Conservation (phyloP, 2,888 invertebrate species). For the Apotomis betuletana region DNA sequence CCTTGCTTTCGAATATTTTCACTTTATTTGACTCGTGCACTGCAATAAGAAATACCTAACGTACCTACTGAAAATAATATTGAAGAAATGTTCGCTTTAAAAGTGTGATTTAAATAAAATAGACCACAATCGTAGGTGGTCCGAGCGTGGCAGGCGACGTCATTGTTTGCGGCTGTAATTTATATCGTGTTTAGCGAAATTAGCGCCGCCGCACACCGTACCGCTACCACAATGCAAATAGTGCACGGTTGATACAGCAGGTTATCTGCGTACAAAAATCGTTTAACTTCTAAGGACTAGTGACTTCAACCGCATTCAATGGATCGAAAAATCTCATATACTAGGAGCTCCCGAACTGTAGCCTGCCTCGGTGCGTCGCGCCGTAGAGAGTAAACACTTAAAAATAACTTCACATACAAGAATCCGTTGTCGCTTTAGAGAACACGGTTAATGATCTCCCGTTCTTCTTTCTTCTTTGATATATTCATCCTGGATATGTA, state of each 20-base stretch:
- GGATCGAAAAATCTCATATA: too few species aligned
- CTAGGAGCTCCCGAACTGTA: too few species aligned
- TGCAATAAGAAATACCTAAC: background rate
- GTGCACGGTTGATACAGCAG: background rate
- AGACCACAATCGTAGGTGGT: conserved; percentile 33
- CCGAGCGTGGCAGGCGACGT: conserved; percentile 52
- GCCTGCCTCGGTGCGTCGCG: too few species aligned
- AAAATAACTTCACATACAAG: too few species aligned
- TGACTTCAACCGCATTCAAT: too few species aligned
- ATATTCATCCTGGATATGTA: too few species aligned
- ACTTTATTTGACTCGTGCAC: background rate
- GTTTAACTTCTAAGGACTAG: background rate
- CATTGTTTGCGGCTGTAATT: conserved; percentile 77
- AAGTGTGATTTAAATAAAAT: conserved; percentile 25
- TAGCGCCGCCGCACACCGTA: conserved; percentile 59
- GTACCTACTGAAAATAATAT: background rate
- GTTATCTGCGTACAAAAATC: background rate
- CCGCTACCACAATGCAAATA: conserved; percentile 11
- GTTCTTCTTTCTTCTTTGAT: too few species aligned
- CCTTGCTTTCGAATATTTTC: background rate
- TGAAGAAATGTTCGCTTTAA: conserved; percentile 1
- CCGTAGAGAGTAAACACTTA: too few species aligned
- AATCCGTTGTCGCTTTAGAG: too few species aligned
- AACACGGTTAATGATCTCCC: too few species aligned
- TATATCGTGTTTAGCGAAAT: conserved; percentile 76